Base-by-base conservation (phyloP, 2,113 vertebrate genomes). In the Plotosus lineatus region DNA sequence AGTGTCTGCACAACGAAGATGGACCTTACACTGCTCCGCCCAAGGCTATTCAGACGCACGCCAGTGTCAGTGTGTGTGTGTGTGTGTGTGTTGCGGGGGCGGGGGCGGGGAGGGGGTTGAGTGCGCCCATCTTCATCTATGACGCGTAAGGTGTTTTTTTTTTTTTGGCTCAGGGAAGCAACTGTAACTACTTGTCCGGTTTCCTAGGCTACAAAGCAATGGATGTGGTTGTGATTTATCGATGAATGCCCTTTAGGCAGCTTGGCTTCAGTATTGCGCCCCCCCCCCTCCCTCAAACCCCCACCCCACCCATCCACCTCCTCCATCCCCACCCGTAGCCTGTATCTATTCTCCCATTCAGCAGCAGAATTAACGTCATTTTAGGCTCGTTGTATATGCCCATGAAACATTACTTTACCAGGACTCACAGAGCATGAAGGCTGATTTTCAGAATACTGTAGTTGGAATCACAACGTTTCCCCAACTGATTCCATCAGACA, bases 181-280 rank as follows among this genome's bases (percentile, higher is more conserved):
- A 79, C 80, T 85, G 77, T 74, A n/a, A n/a, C n/a, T n/a, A 82
- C 83, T 82, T 85, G 79, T 79, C 86, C 86, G 63, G 86, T 88
- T 83, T 81, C 85, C 88, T 81, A 83, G 84, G 81, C 84, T 86
- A 88, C 86, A 53, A 60, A 50, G 58, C 33, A 82, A 53, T 46
- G 55, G 58, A 75, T 56, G 36, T 31, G 56, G 21, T 65, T 46
- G 66, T 77, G 65, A 33, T 69, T 63, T 80, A 55, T 23, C 23
- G 38, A 38, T 74, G 58, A 63, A 65, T 74, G 63, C n/a, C 23
- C 63, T 82, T 74, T 77, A 36, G 75, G 58, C 33, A 80, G 55
- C 65, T 72, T 55, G 26, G 31, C 17, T 77, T 78, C 44, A 66
- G 38, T 51, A 51, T n/a, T n/a, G n/a, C n/a, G n/a, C n/a, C n/a